phyloP scores from a whole-genome alignment of 1,140 invertebrate species.

The Trichoplusia ni region DNA sequence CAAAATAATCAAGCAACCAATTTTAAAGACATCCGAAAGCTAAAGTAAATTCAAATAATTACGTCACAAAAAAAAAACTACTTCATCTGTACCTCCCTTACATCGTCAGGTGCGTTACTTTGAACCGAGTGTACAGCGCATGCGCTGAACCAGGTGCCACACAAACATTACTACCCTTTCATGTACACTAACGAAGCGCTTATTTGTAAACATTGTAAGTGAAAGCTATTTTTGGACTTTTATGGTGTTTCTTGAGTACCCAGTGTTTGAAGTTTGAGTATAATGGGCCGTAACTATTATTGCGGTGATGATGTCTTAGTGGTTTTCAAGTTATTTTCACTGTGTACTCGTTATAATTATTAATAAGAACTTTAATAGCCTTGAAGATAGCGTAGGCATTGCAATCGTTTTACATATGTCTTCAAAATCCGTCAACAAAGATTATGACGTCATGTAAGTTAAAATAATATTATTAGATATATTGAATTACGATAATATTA shows the following conservation, averaged over 20 bases:
- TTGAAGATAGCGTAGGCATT: no score
- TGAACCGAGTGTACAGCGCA: constrained; percentile 9
- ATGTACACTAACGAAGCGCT: constrained; percentile 11
- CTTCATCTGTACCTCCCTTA: neutral
- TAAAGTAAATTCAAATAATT: no score
- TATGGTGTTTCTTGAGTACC: neutral
- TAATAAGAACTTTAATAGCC: neutral
- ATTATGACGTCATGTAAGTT: no score
- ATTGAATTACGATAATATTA: no score
- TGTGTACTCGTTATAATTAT: no score
- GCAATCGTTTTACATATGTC: no score
- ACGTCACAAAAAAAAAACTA: no score
- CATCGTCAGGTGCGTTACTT: constrained; percentile 4
- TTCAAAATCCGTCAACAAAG: no score
- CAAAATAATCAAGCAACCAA: no score
- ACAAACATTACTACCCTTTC: constrained; percentile 17
- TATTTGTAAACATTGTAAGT: constrained; percentile 30
- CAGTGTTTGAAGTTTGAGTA: constrained; percentile 12
- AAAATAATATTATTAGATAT: no score
- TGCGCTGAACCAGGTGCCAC: constrained; percentile 19
- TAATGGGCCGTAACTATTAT: constrained; percentile 8
- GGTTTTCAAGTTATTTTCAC: neutral
- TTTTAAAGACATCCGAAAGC: no score
- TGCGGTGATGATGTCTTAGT: neutral
- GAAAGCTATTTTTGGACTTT: constrained; percentile 16